Percentiles rank a stretch among this genome's conserved stretches.
Evolutionary conservation across 2,797 vertebrate genomes (phyloP).

Genomic region (Anniella stebbinsi): DNA sequence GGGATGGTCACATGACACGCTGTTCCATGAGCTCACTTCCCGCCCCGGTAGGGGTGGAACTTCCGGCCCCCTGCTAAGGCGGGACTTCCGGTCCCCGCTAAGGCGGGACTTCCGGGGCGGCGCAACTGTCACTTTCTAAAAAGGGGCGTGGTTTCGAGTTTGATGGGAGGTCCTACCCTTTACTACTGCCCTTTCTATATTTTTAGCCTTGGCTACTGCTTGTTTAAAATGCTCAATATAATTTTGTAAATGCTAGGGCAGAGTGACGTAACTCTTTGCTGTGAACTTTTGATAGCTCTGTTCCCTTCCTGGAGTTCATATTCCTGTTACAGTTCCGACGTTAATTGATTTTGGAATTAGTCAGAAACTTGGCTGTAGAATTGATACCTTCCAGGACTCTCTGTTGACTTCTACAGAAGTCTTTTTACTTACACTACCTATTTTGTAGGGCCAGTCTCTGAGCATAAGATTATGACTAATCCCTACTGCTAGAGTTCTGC

Average conservation of each 20-base stretch:
- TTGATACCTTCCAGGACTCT: not conserved
- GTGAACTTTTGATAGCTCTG: not conserved
- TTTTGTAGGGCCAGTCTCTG: not conserved
- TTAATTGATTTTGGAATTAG: not conserved
- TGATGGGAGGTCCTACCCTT: no score
- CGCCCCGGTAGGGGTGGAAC: no score
- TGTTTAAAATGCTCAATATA: not conserved
- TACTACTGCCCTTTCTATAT: not conserved
- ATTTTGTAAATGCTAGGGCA: not conserved
- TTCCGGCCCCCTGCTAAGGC: no score
- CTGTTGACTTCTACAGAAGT: not conserved
- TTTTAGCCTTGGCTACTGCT: no score
- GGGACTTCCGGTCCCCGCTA: no score
- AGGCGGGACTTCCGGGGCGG: no score
- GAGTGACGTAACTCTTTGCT: no score
- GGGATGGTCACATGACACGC: no score
- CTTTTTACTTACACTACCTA: not conserved
- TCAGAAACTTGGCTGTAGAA: not conserved
- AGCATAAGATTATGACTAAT: not conserved
- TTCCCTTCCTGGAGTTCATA: not conserved
- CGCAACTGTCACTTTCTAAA: no score
- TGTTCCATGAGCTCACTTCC: no score
- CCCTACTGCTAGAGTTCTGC: not conserved
- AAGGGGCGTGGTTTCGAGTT: no score
- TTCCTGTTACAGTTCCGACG: not conserved